Base-by-base conservation (phyloP, 2,888 invertebrate species). In the Drosophila kuntzei region DNA sequence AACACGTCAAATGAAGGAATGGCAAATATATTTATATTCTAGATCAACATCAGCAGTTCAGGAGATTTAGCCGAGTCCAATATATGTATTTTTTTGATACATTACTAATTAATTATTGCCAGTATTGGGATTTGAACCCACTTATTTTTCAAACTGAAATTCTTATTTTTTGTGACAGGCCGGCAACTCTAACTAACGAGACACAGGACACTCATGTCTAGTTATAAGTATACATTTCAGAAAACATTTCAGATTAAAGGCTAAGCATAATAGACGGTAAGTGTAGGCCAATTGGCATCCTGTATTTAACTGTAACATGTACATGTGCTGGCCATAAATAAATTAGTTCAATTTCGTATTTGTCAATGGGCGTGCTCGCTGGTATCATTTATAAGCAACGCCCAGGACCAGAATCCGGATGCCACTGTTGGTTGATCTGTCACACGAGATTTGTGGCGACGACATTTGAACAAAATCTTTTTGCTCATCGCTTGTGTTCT, bases 371-470 rank as follows among this genome's bases (percentile, higher is more conserved):
- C 81, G 87, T 80, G 67, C 50, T 47, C 41, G 51, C 50, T 76
- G 76, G 59, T 77, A 74, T 80, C 80, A 76, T 82, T 85, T 80
- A 80, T 72, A 73, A 70, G 64, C 70, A 71, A 73, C 83, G 76
- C 78, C 83, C 79, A 57, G 36, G n/a, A n/a, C n/a, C n/a, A n/a
- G n/a, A n/a, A n/a, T 32, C 20, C 46, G 34, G 39, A 66, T 58
- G 39, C 64, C 37, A 37, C 44, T 49, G 36, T 63, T 62, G 47
- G 58, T 57, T 58, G 49, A 59, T 67, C 82, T 85, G 85, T 76
- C 85, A 82, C 69, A 59, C 59, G 70, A 82, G 85, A 82, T 87
- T 87, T 85, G 85, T 79, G 71, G 76, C 79, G 41, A 68, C 58
- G 76, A 83, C 83, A 78, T 85, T 78, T 65, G 70, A 70, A 64